Base-by-base conservation (phyloP, 1,140 invertebrate genomes). In the Heliconius hewitsoni region DNA sequence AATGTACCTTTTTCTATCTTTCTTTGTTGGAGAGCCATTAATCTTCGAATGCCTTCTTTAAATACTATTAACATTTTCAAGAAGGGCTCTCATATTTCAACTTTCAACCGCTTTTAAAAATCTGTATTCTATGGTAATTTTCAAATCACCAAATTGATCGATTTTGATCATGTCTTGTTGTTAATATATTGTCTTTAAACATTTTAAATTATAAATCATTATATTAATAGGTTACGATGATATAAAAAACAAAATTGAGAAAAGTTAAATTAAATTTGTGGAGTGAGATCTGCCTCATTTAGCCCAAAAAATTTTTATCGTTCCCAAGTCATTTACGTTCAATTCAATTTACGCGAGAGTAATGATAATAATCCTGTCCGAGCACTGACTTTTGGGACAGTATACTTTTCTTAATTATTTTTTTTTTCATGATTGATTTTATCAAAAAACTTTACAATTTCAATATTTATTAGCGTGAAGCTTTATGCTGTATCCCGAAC, bases 341-440 rank as follows among this genome's bases (percentile, higher is more conserved):
- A 76, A 66, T 76, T 70, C 16, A 34, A 46, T 76, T 76, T 42
- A 70, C 39, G 23, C 19, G 37, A 42, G 39, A 70, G n/a, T 76
- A 34, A 70, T 75, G 66, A 70, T 75, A 75, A 60, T 76, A 70
- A 75, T 46, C 39, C 19, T 71, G 57, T 71, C 42, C 60, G 34
- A n/a, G 8, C 23, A 70, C 23, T 76, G 50, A 70, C 42, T 76
- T 42, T 39, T 70, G 60, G 57, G 34, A 50, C n/a, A 19, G 52
- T 46, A 16, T 46, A 16, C 42, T 76, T 52, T 74, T 46, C 57
- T 0, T 34, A 34, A 34, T 34, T 34, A 5, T 30, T 66, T 27
- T 27, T 66, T 1, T 66, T 1, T 23, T 66, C 57, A 46, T 23
- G 8, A 57, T 57, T n/a, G 0, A 57, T 57, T 23, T 60, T 3